Percentiles rank a stretch among this genome's conserved stretches.
phyloP scores from a whole-genome alignment of 2,888 invertebrate genomes.

The Adelphocoris suturalis region DNA sequence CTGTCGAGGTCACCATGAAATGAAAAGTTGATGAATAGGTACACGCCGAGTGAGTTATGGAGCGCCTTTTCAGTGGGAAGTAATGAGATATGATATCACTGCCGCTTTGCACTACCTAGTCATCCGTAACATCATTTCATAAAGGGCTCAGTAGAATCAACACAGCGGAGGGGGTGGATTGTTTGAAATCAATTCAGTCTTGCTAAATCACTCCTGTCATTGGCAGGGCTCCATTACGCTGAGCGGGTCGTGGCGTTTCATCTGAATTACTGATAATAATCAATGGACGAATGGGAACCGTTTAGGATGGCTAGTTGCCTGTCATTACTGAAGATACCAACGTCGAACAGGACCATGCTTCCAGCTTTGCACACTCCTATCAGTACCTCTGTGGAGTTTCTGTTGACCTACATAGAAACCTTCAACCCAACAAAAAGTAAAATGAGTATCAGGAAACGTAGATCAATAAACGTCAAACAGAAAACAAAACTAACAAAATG shows the following conservation, averaged over 20 bases:
- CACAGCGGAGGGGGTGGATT: neutral
- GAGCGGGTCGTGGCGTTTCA: constrained; percentile 23
- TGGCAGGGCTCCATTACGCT: neutral
- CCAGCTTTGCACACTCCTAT: neutral
- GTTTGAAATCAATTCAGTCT: constrained; percentile 5
- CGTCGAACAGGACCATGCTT: neutral
- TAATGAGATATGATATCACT: no score
- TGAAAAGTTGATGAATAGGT: no score
- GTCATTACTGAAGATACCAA: neutral
- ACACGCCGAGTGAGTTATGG: no score
- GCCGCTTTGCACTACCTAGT: no score
- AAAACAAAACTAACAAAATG: no score
- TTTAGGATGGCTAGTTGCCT: neutral
- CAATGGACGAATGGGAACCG: neutral
- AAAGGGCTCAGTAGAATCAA: no score
- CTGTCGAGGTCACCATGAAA: no score
- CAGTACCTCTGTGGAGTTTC: neutral
- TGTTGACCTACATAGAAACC: neutral
- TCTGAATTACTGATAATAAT: constrained; percentile 34
- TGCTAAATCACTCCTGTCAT: constrained; percentile 43
- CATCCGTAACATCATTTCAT: no score
- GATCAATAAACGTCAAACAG: no score
- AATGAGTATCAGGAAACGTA: no score
- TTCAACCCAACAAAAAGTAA: no score
- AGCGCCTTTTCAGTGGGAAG: no score